Base-by-base conservation (phyloP, 2,888 invertebrate genomes). In the Diarsia mendica region DNA sequence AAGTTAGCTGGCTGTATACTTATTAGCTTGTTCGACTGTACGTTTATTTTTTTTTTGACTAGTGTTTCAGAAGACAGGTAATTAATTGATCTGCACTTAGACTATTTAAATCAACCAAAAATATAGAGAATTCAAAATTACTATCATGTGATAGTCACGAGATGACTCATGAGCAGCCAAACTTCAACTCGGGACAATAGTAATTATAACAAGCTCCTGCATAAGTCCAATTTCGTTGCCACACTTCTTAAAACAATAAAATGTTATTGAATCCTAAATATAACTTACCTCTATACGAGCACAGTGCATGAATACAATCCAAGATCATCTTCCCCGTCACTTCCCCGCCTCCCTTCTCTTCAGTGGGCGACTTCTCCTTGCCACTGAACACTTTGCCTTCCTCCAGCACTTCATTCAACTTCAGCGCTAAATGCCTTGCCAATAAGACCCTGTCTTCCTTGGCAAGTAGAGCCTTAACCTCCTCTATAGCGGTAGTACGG, bases 371-470 rank as follows among this genome's bases (percentile, higher is more conserved):
- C 80, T 93, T 95, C 80, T 96, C 96, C 69, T 95, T 96, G 61
- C 85, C 89, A 3, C 81, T 79, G 67, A 95, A 92, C 72, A 94
- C 89, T 93, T 97, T 98, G 0, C 97, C 96, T n/a, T 96, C 97
- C 49, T 97, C 97, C 70, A 98, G 94, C 84, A 97, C 97, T 82
- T 96, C 97, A 70, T 97, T 97, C 84, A 98, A 97, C 91, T 98
- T 98, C 20, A 94, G 90, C 55, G 98, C 93, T 75, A 99, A 94
- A 64, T 97, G 93, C 88, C 97, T 97, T 0, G 98, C 97, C 66
- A 98, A 95, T 61, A 95, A 92, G 8, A 97, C 97, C 23, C 97
- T 97, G 46, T 97, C 97, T 49, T 97, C 93, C 23, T 97, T 95
- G 13, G 95, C 96, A 3, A 98, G 95, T 65, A 99, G 96, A 64